Base-by-base conservation (phyloP, 2,113 vertebrate species). In the Rhynchomys soricoides region DNA sequence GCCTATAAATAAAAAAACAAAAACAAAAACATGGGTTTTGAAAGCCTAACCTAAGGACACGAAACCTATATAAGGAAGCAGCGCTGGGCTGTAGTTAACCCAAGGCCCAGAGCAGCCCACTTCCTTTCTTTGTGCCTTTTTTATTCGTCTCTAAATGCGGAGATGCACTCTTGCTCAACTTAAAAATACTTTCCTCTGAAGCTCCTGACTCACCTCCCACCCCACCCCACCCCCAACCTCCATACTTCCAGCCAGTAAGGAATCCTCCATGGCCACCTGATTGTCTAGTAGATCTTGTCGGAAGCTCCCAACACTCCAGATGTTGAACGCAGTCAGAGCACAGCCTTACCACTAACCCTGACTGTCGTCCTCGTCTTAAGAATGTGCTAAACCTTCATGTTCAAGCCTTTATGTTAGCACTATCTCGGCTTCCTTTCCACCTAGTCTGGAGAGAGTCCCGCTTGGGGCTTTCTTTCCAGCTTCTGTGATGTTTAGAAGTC, bases 41-140 rank as follows among this genome's bases (percentile, higher is more conserved):
- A 95, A 96, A 97, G 91, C 70, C 93, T 85, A 95, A 87, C 81
- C 93, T 52, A 52, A 95, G 83, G 91, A 52, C 90, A 31, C 85
- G 95, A 86, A 91, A 92, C 90, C 96, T 97, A 96, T 97, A 94
- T 96, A 96, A 96, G 95, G 97, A 96, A 95, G 95, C 77, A 68
- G 55, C 26, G 71, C 86, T 70, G 92, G 62, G 82, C 90, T 93
- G 62, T 96, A 96, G 92, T 97, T 97, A 96, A 31, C 19, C 6
- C 71, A 87, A 96, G 93, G 96, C 86, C 86, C 43, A 34, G 81
- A 73, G 77, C 96, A 95, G 73, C 94, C 94, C 90, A 97, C 45
- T 97, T 97, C 97, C 97, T 94, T 89, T 96, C 90, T 95, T 86
- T 94, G 94, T 94, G 96, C 89, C 89, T 95, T 97, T 98, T 97